Evolutionary conservation across 92 coral and sea anemone genomes (phyloP), one percentile per base, ranked within the genome.

Genomic region (Hydrozoanthus gracilis): DNA sequence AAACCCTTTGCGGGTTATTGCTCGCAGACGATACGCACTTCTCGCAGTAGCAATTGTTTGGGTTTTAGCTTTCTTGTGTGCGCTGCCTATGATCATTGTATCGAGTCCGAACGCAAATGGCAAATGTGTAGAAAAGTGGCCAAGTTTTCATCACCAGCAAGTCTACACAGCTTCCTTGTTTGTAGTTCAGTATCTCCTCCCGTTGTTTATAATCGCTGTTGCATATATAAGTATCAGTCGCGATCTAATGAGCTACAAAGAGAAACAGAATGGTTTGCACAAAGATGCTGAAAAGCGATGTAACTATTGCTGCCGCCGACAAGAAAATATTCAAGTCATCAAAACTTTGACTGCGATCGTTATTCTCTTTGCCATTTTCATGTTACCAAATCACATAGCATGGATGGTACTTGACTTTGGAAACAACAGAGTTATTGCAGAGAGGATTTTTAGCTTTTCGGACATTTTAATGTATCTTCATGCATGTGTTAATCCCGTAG

Each of bases 381-480:
- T 93, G 93, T 83, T 93, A 12, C 96, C 96, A 3, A 76, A 79
- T 45, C 96, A 93, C 35, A 62, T 92, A 18, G 95, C 95, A 1
- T 92, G 92, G 95, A 18, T 92, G 54, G 9, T 74, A 16, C 15
- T 82, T 9, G 91, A 90, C 48, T 87, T 90, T 68, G 83, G 82
- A 6, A 15, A 48, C 6, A 65, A 65, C 61, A 35, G 18, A 51
- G 13, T 7, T 49, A 86, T 82, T 14, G 56, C 51, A 3, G 89
- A 77, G 51, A 83, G 78, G 72, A 88, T 91, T 12, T 79, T 69
- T 73, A 62, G 51, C 11, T 87, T 87, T 64, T 76, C 95, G 45
- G 96, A 92, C 46, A 48, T 83, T 16, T 56, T 92, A 8, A 86
- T 86, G 61, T 82, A 70, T 7, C 51, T 89, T 49, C 92, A 93